phyloP scores from a whole-genome alignment of 1,140 invertebrate genomes.

The Caenorhabditis tropicalis region DNA sequence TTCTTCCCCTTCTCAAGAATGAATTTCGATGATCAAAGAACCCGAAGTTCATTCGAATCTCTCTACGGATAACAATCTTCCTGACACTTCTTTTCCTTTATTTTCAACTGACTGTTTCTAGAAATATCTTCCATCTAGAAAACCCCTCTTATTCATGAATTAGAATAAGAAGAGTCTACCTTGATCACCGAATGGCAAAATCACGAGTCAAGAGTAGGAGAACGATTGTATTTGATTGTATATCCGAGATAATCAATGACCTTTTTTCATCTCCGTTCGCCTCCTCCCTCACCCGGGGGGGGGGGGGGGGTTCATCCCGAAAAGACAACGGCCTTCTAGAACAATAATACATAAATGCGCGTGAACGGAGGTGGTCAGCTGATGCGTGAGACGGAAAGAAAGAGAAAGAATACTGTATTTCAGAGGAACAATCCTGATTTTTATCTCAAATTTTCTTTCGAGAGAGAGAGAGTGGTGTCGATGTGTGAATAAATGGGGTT shows the following conservation, averaged over 20 bases:
- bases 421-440: neutral
- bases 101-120: too few species aligned
- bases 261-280: slow-evolving; percentile 24
- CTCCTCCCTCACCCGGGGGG: neutral
- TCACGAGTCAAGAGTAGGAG: neutral
- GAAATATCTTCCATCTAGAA: too few species aligned
- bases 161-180: neutral
- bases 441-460: neutral
- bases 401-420: neutral
- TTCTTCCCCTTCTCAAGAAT: neutral
- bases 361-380: slow-evolving; percentile 30
- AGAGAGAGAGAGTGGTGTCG: too few species aligned
- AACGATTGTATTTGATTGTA: neutral
- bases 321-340: slow-evolving; percentile 31
- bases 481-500: neutral
- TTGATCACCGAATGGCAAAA: neutral
- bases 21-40: neutral
- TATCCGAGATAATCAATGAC: slow-evolving; percentile 21
- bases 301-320: neutral
- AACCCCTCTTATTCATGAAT: too few species aligned
- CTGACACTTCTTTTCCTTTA: neutral
- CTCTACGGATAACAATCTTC: neutral
- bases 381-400: neutral
- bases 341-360: slow-evolving; percentile 37
- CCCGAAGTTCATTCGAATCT: neutral